Evolutionary conservation across 2,888 invertebrate genomes (phyloP).

Genomic region (Lucinisca nassula): DNA sequence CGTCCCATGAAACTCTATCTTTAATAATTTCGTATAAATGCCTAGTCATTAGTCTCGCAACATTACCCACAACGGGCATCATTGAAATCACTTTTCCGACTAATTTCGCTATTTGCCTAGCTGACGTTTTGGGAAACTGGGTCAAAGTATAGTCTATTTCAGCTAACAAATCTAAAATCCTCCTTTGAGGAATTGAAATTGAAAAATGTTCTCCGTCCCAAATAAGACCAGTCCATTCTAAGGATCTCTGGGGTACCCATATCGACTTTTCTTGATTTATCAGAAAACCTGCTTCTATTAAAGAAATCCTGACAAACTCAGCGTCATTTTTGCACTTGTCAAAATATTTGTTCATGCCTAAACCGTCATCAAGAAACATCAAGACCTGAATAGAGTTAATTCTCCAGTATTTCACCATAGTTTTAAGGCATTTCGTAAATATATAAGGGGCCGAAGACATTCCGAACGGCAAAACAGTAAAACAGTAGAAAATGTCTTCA

Average conservation of each 20-base stretch:
- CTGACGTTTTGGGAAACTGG: background rate
- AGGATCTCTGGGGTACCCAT: background rate
- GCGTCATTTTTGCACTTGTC: background rate
- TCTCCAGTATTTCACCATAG: slow-evolving; percentile 49
- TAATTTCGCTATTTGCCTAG: background rate
- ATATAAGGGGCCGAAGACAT: too few species aligned
- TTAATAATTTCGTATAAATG: background rate
- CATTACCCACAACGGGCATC: slow-evolving; percentile 3
- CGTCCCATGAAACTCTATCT: background rate
- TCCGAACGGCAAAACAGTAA: too few species aligned
- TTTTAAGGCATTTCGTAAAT: slow-evolving; percentile 39
- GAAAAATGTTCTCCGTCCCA: background rate
- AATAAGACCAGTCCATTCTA: slow-evolving; percentile 4
- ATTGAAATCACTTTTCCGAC: slow-evolving; percentile 9
- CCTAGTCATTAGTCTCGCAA: background rate
- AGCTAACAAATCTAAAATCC: slow-evolving; percentile 13
- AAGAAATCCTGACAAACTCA: slow-evolving; percentile 3
- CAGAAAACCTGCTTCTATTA: background rate
- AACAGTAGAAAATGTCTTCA: too few species aligned
- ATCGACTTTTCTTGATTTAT: background rate
- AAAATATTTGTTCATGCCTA: background rate
- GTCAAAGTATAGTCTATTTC: background rate
- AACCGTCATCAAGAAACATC: slow-evolving; percentile 48
- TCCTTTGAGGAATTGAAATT: slow-evolving; percentile 22
- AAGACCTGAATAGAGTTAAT: slow-evolving; percentile 36